Evolutionary conservation across 2,113 vertebrate genomes (phyloP).

Genomic region (Xiphophorus hellerii): DNA sequence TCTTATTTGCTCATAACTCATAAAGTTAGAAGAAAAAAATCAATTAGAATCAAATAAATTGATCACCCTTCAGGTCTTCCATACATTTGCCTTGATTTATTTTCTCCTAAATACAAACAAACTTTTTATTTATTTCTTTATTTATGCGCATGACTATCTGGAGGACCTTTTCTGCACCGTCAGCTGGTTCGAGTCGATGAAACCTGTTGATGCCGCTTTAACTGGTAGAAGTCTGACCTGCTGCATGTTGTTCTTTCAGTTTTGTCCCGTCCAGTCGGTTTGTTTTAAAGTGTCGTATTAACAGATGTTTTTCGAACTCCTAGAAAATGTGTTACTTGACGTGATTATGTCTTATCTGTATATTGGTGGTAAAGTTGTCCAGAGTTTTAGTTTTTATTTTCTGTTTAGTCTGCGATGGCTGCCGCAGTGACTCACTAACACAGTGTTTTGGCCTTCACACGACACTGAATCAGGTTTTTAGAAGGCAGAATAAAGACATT

Average conservation of each 20-base stretch:
- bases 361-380: constrained; percentile 27
- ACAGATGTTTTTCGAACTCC: constrained; percentile 14
- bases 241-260: constrained; percentile 3
- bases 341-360: constrained; percentile 11
- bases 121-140: constrained; percentile 78
- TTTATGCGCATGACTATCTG: constrained; percentile 74
- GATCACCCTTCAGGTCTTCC: neutral
- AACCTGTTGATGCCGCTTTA: constrained; percentile 22
- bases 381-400: constrained; percentile 32
- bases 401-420: constrained; percentile 12
- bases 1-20: too few species aligned
- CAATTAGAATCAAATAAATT: neutral
- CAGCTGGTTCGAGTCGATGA: constrained; percentile 18
- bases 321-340: constrained; percentile 19
- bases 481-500: constrained; percentile 69
- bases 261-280: constrained; percentile 23
- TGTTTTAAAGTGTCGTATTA: constrained; percentile 39
- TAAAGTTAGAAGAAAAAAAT: too few species aligned
- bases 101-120: constrained; percentile 24
- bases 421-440: constrained; percentile 18
- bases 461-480: constrained; percentile 62
- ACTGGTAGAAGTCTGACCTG: constrained; percentile 26
- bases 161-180: constrained; percentile 46
- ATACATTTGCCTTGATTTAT: constrained; percentile 12
- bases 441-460: constrained; percentile 23